Base-by-base conservation (phyloP, 2,888 invertebrate species). In the Leucophora obtusa region DNA sequence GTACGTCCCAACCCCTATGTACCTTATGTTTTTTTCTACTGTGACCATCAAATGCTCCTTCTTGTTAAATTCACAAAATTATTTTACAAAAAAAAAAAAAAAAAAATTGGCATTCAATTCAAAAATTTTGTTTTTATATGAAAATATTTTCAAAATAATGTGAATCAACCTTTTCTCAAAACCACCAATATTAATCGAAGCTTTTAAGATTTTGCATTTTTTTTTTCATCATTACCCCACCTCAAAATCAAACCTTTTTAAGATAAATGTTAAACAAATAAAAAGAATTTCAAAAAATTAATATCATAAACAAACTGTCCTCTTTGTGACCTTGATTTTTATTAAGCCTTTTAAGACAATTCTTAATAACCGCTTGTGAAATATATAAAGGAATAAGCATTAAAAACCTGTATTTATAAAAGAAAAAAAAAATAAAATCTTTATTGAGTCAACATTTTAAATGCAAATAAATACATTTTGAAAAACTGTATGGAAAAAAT, bases 311-410 rank as follows among this genome's bases (percentile, higher is more conserved):
- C 59, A 68, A 74, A 54, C 18, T 75, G 68, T 75, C 74, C 68
- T 54, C 60, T 62, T 68, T 54, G 18, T 75, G 47, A 68, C 74
- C 74, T 75, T 75, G 74, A 68, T 75, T 75, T 68, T 75, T 68
- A 75, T 75, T 75, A 54, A 54, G 33, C 8, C n/a, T 24, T 47
- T 17, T 50, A 14, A 38, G 1, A 38, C 38, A 38, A 38, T 68
- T 60, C 5, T 28, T 28, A 51, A 70, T 58, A 60, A 21, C 47
- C 9, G 14, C 38, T n/a, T 66, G 59, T 60, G 68, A 74, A 74
- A 33, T 14, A 47, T 47, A 28, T 11, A 14, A 38, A 38, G 11
- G 11, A 38, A 11, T 38, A 38, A 38, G 35, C 2, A 35, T 8
- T 35, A 35, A 38, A 38, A 38, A 38, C 38, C 38, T 11, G 38